phyloP scores from a whole-genome alignment of 64 coral and sea anemone genomes.

The Anthopleura sola region DNA sequence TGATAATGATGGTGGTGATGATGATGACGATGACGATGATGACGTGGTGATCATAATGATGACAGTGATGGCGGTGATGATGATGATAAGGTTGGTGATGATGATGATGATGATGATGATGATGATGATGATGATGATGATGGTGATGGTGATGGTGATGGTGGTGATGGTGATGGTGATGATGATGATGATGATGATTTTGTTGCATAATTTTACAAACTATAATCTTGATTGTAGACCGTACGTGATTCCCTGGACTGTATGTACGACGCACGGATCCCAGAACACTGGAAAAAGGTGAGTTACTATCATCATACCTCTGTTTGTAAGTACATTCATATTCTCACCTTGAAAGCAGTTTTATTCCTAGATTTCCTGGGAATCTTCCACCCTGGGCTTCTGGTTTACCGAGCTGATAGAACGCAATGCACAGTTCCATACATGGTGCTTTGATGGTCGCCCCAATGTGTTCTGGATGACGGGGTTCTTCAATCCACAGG shows the following conservation, averaged over 20 bases:
- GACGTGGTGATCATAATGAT: neutral
- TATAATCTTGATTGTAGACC: constrained; percentile 33
- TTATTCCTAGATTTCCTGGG: constrained; percentile 88
- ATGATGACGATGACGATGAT: neutral
- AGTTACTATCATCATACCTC: neutral
- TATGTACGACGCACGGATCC: constrained; percentile 96
- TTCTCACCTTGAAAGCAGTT: neutral
- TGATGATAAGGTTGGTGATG: neutral
- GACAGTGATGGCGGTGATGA: neutral
- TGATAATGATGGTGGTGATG: neutral
- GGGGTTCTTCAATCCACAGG: constrained; percentile 96
- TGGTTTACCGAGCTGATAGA: constrained; percentile 97
- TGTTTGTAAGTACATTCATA: neutral
- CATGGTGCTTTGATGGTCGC: constrained; percentile 96
- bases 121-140: neutral
- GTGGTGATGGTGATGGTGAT: too few relatives aligned
- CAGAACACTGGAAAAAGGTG: constrained; percentile 95
- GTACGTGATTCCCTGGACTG: constrained; percentile 95
- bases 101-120: neutral
- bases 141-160: neutral
- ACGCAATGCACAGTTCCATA: constrained; percentile 84
- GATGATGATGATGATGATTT: neutral
- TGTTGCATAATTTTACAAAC: neutral
- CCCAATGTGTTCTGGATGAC: constrained; percentile 99
- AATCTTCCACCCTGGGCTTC: constrained; percentile 96